Percentiles rank a stretch among this genome's conserved stretches.
Conservation (phyloP, 2,888 invertebrate genomes). For the Phortica okadai region DNA sequence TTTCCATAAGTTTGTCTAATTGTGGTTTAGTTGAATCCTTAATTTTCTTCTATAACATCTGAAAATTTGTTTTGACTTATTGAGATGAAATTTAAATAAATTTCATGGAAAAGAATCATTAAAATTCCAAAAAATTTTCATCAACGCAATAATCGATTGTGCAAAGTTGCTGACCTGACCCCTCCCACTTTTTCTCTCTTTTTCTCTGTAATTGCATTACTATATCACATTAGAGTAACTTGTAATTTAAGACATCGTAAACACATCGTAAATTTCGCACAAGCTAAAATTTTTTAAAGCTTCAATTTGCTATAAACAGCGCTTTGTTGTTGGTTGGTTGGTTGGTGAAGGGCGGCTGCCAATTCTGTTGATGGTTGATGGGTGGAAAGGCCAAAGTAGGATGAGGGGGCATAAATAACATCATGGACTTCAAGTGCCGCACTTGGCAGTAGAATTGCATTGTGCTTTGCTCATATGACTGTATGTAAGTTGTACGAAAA, state of each 20-base stretch:
- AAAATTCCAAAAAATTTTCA: not conserved
- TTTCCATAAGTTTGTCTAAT: too few species aligned
- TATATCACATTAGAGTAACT: constrained; percentile 64
- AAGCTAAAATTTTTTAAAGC: constrained; percentile 56
- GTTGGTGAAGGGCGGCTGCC: too few species aligned
- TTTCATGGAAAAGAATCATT: not conserved
- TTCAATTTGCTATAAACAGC: constrained; percentile 56
- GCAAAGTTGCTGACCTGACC: not conserved
- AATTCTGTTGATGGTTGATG: not conserved
- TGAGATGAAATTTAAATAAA: not conserved
- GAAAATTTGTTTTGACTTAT: not conserved
- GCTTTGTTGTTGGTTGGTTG: not conserved
- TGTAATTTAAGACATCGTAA: constrained; percentile 72
- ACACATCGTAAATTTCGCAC: constrained; percentile 73
- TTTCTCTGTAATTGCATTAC: constrained; percentile 53
- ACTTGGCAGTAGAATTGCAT: not conserved
- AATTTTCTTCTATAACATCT: not conserved
- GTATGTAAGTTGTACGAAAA: too few species aligned
- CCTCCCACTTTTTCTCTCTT: not conserved
- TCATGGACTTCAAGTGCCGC: not conserved
- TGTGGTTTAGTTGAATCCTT: not conserved
- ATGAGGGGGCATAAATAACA: not conserved
- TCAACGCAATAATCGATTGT: not conserved
- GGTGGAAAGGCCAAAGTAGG: not conserved
- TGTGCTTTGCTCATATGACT: not conserved